Base-by-base conservation (phyloP, 2,888 invertebrate species). In the Dasysyrphus albostriatus region DNA sequence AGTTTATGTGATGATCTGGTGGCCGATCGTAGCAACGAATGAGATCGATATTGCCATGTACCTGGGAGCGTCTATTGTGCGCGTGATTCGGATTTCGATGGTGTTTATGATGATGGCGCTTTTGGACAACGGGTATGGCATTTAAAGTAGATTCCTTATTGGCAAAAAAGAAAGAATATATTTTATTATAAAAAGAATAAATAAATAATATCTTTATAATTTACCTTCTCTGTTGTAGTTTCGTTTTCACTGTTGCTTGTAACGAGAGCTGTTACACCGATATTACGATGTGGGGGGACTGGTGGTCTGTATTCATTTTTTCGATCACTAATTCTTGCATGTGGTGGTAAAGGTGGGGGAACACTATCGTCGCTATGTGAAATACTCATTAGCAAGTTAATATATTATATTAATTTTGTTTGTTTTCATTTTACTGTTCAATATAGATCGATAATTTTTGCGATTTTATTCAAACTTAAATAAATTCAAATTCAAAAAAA, bases 261-360 rank as follows among this genome's bases (percentile, higher is more conserved):
- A 90, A 93, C 94, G 90, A 94, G 94, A 47, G 94, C 92, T 89
- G 94, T 94, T 72, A 94, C 93, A 29, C 95, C 94, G 47, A 96
- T 94, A 93, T 96, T 96, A 89, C 97, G 94, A 91, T 97, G 97
- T 39, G 97, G 98, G 29, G 97, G 97, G 76, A 97, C 96, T n/a
- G 97, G 97, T 5, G 97, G 97, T 89, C 96, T 95, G 93, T 97
- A 97, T 88, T 96, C 96, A 89, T 95, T 95, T 47, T 93, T 90
- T 19, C 93, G 94, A 67, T 87, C 87, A 42, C 12, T 78, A 47
- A 44, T 67, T 67, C 87, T 78, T 32, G 78, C 56, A 88, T 94
- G 94, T 3, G 94, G 94, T 73, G 94, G 94, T 72, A 94, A 90
- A 24, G 93, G 94, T 67, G 93, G 93, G 39, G 93, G 93, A 42